These are phyloP conservation scores for Sminthopsis crassicaudata DNA, from an alignment of 2,113 vertebrate genomes.

Conservation along the genomic window DNA sequence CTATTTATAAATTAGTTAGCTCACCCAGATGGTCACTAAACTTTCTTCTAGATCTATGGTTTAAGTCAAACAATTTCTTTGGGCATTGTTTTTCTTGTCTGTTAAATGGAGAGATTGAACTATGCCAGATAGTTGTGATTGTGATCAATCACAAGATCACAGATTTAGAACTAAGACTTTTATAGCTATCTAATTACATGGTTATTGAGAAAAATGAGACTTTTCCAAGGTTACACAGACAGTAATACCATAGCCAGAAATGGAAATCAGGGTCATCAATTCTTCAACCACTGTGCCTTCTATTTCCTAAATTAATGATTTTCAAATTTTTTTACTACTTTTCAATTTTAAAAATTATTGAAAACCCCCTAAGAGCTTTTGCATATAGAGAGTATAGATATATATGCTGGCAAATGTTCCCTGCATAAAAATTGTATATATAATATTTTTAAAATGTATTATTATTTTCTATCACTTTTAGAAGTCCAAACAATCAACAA, in stretches of 20 bases:
- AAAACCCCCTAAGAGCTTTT: background rate
- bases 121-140: too few relatives aligned
- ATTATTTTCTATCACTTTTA: background rate
- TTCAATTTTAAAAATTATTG: background rate
- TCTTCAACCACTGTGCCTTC: background rate
- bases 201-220: background rate
- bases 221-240: background rate
- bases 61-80: background rate
- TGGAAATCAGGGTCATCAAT: background rate
- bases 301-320: background rate
- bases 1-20: background rate
- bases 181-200: background rate
- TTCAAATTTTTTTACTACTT: background rate
- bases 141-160: background rate
- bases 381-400: too few relatives aligned
- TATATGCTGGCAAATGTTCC: background rate
- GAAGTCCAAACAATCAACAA: background rate
- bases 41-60: background rate
- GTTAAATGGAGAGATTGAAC: background rate
- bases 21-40: background rate
- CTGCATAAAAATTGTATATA: background rate
- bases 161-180: background rate
- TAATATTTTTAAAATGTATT: background rate
- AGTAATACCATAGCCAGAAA: background rate
- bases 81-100: background rate